Conservation (phyloP, 2,113 vertebrate genomes). For the Xerus inauris region DNA sequence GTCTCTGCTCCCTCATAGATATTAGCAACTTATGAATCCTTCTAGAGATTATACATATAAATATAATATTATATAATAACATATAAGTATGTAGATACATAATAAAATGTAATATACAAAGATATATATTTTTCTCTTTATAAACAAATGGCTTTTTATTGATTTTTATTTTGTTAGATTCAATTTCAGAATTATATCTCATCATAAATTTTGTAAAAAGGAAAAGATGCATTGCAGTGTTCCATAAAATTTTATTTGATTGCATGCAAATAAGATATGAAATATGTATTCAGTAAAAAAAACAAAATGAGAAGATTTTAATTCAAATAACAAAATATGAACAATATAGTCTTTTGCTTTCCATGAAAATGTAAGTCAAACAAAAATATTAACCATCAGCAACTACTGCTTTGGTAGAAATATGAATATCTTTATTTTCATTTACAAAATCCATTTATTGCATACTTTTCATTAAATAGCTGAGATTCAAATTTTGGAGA, state of each 20-base stretch:
- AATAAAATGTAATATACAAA: background rate
- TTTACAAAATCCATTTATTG: constrained; percentile 63
- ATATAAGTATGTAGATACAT: background rate
- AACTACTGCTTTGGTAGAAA: background rate
- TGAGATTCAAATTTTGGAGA: constrained; percentile 20
- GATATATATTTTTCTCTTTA: background rate
- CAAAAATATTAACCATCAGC: constrained; percentile 1
- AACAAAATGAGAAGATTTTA: constrained; percentile 13
- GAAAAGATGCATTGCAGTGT: background rate
- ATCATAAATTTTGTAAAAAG: background rate
- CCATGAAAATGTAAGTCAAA: background rate
- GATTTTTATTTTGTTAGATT: constrained; percentile 16
- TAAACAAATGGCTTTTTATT: background rate
- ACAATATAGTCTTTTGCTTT: background rate
- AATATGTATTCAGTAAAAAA: background rate
- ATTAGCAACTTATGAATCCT: background rate
- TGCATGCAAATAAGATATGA: background rate
- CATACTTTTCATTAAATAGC: constrained; percentile 55
- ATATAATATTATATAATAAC: background rate
- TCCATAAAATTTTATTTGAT: constrained; percentile 35
- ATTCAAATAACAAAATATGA: constrained; percentile 13
- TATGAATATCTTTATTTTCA: background rate
- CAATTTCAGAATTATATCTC: background rate
- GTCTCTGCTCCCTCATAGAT: background rate
- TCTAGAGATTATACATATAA: constrained; percentile 7